These are phyloP conservation scores for Vidua chalybeata DNA, from an alignment of 2,113 vertebrate species.

Conservation along the genomic window DNA sequence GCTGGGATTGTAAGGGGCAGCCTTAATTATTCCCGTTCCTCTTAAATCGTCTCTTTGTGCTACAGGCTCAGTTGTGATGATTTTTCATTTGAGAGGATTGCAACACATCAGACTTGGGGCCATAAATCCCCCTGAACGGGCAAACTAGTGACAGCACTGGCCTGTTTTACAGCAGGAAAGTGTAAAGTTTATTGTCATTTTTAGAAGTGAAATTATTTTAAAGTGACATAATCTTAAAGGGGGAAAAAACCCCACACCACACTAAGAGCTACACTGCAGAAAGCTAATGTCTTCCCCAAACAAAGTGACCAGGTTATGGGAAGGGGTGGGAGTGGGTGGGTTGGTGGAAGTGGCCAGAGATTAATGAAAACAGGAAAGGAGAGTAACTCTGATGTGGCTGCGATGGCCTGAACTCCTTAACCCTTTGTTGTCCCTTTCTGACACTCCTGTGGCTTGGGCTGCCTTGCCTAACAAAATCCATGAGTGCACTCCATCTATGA, in stretches of 20 bases:
- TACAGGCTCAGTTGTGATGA: constrained; percentile 47
- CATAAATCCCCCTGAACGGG: constrained; percentile 6
- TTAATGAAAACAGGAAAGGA: constrained; percentile 66
- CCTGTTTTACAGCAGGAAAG: constrained; percentile 58
- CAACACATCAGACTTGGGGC: constrained; percentile 48
- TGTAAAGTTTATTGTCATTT: constrained; percentile 62
- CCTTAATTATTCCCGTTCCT: constrained; percentile 58
- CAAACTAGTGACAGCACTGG: constrained; percentile 41
- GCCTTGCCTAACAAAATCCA: background rate
- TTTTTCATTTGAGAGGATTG: constrained; percentile 63
- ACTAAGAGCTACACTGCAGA: background rate
- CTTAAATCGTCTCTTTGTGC: constrained; percentile 68
- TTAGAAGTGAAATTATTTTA: constrained; percentile 49
- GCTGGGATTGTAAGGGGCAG: constrained; percentile 46
- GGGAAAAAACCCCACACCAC: background rate
- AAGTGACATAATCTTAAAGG: constrained; percentile 44
- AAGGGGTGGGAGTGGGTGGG: constrained; percentile 47
- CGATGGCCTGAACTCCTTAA: background rate
- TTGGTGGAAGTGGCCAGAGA: constrained; percentile 33
- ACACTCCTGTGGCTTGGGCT: background rate
- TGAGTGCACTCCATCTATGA: background rate
- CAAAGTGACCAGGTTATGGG: constrained; percentile 40
- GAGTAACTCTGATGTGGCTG: constrained; percentile 21
- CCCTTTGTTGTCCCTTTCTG: constrained; percentile 12
- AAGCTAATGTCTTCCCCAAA: constrained; percentile 31